Base-by-base conservation (phyloP, 2,113 vertebrate genomes). In the Archocentrus centrarchus region DNA sequence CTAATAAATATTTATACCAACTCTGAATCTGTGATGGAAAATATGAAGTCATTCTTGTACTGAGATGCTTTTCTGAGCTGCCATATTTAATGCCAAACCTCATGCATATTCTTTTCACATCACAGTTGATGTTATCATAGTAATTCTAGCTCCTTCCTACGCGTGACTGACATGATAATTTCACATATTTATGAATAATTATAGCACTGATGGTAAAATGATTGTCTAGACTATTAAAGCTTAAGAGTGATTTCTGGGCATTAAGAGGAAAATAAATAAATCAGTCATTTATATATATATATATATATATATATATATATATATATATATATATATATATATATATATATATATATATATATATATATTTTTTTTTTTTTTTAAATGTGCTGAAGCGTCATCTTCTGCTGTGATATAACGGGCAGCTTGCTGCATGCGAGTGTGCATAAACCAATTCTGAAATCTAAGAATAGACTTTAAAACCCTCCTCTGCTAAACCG, bases 391-490 rank as follows among this genome's bases (percentile, higher is more conserved):
- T 82, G 24, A 86, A 78, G 64, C 64, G 44, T 79, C 70, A 58
- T 91, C 85, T 68, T 91, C 70, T 84, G 79, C 75, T 80, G 60
- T 83, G 85, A 84, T 88, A 57, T 78, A 70, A 77, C 77, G 53
- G 85, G 59, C 81, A 85, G 84, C 82, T 41, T 55, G 81, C 73
- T 68, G 37, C 75, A 85, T 75, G 77, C 80, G 80, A 84, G 86
- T 73, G 88, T 85, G 83, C 86, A 81, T 88, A 83, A 86, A 93
- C 77, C 83, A 86, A 89, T 89, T 91, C 90, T 82, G 79, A 85
- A 81, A 73, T 88, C 91, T 93, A 94, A 94, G 89, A 94, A 94
- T 94, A 94, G 92, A 89, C 77, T 59, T 87, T 89, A 92, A 94
- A 94, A 88, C 85, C 90, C 82, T 92, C 88, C 92, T 91, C 88